Percentiles rank a stretch among this genome's conserved stretches.
These are phyloP conservation scores for Halocaridina rubra DNA, from an alignment of 2,888 invertebrate species.

Conservation along the genomic window DNA sequence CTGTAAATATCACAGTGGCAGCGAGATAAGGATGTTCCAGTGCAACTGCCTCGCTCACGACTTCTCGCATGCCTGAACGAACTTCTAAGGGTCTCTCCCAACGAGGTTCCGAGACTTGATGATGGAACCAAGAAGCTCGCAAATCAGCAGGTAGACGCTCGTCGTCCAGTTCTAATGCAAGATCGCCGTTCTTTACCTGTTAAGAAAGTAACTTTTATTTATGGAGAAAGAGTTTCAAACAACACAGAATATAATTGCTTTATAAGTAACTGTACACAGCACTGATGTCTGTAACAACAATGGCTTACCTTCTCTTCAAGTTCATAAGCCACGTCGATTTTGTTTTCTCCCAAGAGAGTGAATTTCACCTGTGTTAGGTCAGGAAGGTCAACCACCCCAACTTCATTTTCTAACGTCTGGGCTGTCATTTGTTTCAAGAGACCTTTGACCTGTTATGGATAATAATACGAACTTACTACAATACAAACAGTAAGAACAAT, in stretches of 20 bases:
- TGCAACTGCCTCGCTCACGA: slow-evolving; percentile 49
- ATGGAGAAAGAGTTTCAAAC: too few species aligned
- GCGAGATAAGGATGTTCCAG: slow-evolving; percentile 56
- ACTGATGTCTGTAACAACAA: too few species aligned
- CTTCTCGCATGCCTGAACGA: slow-evolving; percentile 37
- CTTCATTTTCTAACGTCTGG: slow-evolving; percentile 70
- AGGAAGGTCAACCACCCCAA: slow-evolving; percentile 72
- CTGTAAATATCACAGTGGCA: slow-evolving; percentile 54
- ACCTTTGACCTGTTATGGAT: slow-evolving; percentile 65
- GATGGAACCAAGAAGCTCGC: slow-evolving; percentile 62
- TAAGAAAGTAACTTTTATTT: background rate
- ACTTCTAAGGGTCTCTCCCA: slow-evolving; percentile 35
- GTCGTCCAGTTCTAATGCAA: slow-evolving; percentile 44
- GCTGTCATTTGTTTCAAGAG: slow-evolving; percentile 68
- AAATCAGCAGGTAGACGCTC: slow-evolving; percentile 55
- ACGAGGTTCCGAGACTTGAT: slow-evolving; percentile 56
- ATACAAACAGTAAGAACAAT: too few species aligned
- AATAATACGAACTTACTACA: too few species aligned
- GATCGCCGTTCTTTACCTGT: slow-evolving; percentile 57
- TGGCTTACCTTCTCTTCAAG: slow-evolving; percentile 83
- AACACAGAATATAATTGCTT: too few species aligned
- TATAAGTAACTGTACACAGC: too few species aligned
- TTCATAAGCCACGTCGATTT: slow-evolving; percentile 83
- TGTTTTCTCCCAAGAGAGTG: slow-evolving; percentile 78
- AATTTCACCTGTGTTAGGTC: slow-evolving; percentile 74